Conservation (phyloP, 2,113 vertebrate genomes). For the Chamaetylas fuelleborni region DNA sequence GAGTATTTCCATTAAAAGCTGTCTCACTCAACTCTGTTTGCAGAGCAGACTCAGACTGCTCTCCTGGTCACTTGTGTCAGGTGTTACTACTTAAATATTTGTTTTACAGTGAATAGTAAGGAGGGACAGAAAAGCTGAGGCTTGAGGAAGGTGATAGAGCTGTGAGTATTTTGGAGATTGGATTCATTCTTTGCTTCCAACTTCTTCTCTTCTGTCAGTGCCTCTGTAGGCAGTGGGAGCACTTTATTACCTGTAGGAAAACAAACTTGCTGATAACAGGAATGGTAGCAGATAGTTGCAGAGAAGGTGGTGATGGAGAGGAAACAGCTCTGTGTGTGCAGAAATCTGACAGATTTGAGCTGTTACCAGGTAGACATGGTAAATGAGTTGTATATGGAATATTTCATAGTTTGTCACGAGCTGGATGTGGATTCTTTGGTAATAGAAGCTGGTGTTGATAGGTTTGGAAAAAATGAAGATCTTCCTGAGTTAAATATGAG, state of each 20-base stretch:
- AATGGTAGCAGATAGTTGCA: not conserved
- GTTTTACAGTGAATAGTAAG: not conserved
- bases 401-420: not conserved
- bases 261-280: not conserved
- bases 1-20: not conserved
- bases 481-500: not conserved
- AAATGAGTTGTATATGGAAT: not conserved
- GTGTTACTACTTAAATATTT: not conserved
- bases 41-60: not conserved
- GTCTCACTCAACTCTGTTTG: not conserved
- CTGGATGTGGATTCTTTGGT: not conserved
- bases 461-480: not conserved
- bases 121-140: not conserved
- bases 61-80: not conserved
- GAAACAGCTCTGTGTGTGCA: not conserved
- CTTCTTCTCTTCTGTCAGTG: not conserved
- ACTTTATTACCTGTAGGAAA: not conserved
- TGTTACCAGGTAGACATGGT: not conserved
- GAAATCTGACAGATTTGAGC: not conserved
- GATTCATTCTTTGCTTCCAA: not conserved
- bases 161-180: not conserved
- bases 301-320: constrained; percentile 8
- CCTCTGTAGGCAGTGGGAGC: not conserved
- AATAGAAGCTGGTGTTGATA: not conserved
- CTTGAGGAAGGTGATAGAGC: not conserved